A percentile compares a stretch with the other conserved stretches of the same genome.
Conservation (phyloP, 2,888 invertebrate species). For the Oscheius sp. region DNA sequence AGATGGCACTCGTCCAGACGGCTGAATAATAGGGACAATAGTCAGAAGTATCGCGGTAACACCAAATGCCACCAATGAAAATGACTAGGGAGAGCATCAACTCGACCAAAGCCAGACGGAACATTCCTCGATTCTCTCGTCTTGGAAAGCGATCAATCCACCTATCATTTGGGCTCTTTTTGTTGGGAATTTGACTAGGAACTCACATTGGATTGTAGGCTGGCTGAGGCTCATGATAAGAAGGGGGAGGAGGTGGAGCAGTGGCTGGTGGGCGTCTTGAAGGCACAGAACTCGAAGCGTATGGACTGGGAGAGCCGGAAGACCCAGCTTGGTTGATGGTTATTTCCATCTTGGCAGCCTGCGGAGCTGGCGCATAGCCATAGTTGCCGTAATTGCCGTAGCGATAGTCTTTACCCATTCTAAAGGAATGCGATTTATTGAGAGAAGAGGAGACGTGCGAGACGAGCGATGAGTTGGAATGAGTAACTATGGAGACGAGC, state of each 20-base stretch:
- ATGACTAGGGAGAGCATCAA: constrained; percentile 61
- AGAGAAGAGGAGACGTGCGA: too few relatives aligned
- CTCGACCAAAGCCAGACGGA: constrained; percentile 62
- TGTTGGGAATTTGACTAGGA: constrained; percentile 36
- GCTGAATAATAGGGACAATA: constrained; percentile 70
- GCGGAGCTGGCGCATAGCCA: constrained; percentile 57
- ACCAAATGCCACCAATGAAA: constrained; percentile 66
- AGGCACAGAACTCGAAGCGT: constrained; percentile 29
- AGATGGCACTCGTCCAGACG: constrained; percentile 66
- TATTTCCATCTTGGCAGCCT: constrained; percentile 61
- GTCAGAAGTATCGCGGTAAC: constrained; percentile 63
- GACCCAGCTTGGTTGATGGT: constrained; percentile 61
- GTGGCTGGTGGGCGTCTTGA: constrained; percentile 38
- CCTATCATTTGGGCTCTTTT: constrained; percentile 2
- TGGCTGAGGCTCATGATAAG: constrained; percentile 39
- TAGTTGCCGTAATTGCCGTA: constrained; percentile 49
- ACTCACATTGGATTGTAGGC: constrained; percentile 33
- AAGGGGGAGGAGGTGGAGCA: constrained; percentile 53
- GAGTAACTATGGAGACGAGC: too few relatives aligned
- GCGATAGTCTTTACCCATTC: constrained; percentile 53
- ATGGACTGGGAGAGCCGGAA: constrained; percentile 31
- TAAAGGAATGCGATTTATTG: not conserved
- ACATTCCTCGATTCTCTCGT: constrained; percentile 67
- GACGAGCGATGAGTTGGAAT: too few relatives aligned
- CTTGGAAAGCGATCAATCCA: constrained; percentile 65